Evolutionary conservation across 2,113 vertebrate genomes (phyloP), one percentile per base, ranked within the genome.

Genomic region (Electrona antarctica): DNA sequence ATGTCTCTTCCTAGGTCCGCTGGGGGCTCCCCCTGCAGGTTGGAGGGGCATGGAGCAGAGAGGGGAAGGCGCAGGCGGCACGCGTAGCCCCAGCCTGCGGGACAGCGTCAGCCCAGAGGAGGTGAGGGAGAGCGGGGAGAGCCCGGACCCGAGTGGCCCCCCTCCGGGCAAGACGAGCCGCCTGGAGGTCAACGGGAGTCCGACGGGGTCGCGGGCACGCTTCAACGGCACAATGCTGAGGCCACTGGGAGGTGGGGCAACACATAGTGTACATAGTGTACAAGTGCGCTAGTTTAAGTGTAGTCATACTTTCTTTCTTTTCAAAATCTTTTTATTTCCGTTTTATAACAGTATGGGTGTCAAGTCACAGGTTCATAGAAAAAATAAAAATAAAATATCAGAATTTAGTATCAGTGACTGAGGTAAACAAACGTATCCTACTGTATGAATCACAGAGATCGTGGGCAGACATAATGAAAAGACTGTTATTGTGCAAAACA

Each of bases 111-210:
- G 84, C 55, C 84, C 96, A 6, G 96, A 97, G 84, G 91, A 84
- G 33, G 60, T 72, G n/a, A 78, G 64, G 94, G 84, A 92, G 91
- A 72, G 93, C 87, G 83, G 91, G 90, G 92, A 74, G 29, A 97
- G 96, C 82, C 97, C 96, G 0, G 94, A 95, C 64, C 93, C 92
- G 74, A 93, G 94, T 66, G 94, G 93, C 0, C 92, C 95, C 45
- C 94, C 93, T 4, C 95, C 93, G 0, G 92, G 88, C 79, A 97
- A 97, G 88, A 84, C 93, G 89, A 92, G 94, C 84, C 88, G 93
- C 52, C 85, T 95, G 84, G 95, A 97, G 89, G 94, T 96, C 92
- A 97, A 97, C 59, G 96, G 96, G 76, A 96, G 95, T 88, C 96
- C 95, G 45, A 92, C 94, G 65, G 95, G 95, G 78, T 93, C 93